These are phyloP conservation scores for Rhea americana DNA, from an alignment of 2,113 vertebrate genomes.

Conservation along the genomic window DNA sequence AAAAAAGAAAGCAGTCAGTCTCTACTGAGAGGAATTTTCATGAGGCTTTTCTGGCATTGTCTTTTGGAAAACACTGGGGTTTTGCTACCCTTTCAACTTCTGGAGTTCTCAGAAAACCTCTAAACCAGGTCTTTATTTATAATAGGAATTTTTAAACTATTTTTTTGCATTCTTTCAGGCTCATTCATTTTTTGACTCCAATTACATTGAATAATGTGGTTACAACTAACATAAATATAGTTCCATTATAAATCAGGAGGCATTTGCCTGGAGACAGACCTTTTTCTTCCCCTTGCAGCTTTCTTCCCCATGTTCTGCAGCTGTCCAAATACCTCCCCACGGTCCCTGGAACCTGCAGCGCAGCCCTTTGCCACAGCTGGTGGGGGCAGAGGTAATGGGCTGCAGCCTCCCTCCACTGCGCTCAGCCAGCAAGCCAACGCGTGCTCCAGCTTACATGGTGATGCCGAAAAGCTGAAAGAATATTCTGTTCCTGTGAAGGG, in stretches of 20 bases:
- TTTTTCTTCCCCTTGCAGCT: slow-evolving; percentile 7
- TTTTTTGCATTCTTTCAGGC: slow-evolving; percentile 60
- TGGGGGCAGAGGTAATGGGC: neutral
- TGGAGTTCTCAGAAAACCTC: slow-evolving; percentile 63
- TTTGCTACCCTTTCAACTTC: slow-evolving; percentile 60
- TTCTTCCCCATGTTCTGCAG: neutral
- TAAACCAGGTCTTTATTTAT: slow-evolving; percentile 65
- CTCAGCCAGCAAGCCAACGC: neutral
- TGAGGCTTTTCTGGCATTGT: slow-evolving; percentile 55
- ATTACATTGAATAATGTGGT: slow-evolving; percentile 52
- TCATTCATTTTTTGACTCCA: slow-evolving; percentile 48
- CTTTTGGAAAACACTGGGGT: slow-evolving; percentile 45
- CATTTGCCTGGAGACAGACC: slow-evolving; percentile 19
- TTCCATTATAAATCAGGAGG: slow-evolving; percentile 31
- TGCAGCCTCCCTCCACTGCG: neutral
- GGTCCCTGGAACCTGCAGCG: slow-evolving; percentile 18
- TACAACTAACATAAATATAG: slow-evolving; percentile 52
- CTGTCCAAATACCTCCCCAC: slow-evolving; percentile 11
- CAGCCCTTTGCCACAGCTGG: neutral
- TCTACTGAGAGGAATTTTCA: slow-evolving; percentile 32
- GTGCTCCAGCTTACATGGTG: neutral
- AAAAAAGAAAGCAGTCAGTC: neutral
- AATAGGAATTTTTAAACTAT: slow-evolving; percentile 59
- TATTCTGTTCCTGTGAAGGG: neutral
- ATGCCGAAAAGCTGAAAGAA: neutral